Percentiles rank a stretch among this genome's conserved stretches.
Evolutionary conservation across 1,140 invertebrate genomes (phyloP).

Genomic region (Lanistes nyassanus): DNA sequence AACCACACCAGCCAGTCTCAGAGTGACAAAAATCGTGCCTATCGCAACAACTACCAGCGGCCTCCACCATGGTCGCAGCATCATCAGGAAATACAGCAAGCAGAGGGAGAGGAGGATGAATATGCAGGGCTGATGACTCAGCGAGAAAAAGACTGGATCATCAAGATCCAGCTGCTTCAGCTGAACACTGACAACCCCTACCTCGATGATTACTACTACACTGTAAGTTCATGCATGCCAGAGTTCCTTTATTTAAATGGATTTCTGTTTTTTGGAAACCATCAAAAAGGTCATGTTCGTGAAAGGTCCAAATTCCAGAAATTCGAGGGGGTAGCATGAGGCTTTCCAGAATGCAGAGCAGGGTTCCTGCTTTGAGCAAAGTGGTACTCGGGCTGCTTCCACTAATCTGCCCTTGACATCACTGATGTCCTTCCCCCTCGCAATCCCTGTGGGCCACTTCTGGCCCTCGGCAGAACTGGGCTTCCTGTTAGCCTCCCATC

Average conservation of each 20-base stretch:
- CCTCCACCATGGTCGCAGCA: constrained; percentile 22
- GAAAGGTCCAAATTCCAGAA: no score
- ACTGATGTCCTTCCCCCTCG: no score
- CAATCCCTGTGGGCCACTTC: no score
- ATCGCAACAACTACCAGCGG: constrained; percentile 28
- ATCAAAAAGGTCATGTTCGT: background rate
- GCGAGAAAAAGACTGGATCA: constrained; percentile 91
- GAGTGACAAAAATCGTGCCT: constrained; percentile 19
- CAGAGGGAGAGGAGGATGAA: constrained; percentile 72
- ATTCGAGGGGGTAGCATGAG: no score
- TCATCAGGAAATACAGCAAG: constrained; percentile 28
- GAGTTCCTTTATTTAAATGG: no score
- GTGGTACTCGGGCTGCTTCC: no score
- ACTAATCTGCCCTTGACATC: no score
- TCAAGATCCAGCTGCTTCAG: constrained; percentile 91
- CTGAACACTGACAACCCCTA: constrained; percentile 71
- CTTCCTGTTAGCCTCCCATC: no score
- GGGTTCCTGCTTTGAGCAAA: no score
- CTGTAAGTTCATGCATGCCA: constrained; percentile 51
- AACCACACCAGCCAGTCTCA: constrained; percentile 14
- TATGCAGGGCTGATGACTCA: constrained; percentile 91
- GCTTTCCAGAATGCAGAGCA: no score
- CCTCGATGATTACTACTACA: constrained; percentile 70
- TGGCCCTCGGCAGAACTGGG: no score
- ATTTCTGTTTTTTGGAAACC: background rate